Conservation (phyloP, 2,113 vertebrate species). For the Lophius piscatorius region DNA sequence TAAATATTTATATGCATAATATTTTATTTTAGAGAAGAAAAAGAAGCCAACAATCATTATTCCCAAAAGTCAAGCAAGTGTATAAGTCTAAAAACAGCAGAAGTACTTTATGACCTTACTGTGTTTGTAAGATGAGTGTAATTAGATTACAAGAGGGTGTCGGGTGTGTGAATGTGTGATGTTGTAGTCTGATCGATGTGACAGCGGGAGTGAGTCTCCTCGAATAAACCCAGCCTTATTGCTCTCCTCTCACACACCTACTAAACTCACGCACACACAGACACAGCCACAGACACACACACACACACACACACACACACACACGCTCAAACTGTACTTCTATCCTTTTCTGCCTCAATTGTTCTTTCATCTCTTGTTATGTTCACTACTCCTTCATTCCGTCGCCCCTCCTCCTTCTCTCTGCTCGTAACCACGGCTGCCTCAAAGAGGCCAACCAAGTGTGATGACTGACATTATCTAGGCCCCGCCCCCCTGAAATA, state of each 20-base stretch:
- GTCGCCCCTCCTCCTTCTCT: neutral
- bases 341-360: slow-evolving; percentile 64
- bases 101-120: no score
- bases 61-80: no score
- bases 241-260: slow-evolving; percentile 58
- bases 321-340: slow-evolving; percentile 6
- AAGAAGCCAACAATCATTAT: no score
- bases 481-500: slow-evolving; percentile 7
- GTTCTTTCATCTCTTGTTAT: slow-evolving; percentile 54
- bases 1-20: no score
- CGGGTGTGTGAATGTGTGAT: slow-evolving; percentile 45
- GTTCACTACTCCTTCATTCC: slow-evolving; percentile 6
- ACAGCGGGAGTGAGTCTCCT: slow-evolving; percentile 71
- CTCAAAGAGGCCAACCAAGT: slow-evolving; percentile 29
- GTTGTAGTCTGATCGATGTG: slow-evolving; percentile 73
- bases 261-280: slow-evolving; percentile 5
- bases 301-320: slow-evolving; percentile 17
- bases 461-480: slow-evolving; percentile 45
- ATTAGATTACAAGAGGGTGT: no score
- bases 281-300: slow-evolving; percentile 17
- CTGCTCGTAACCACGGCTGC: slow-evolving; percentile 7
- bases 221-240: slow-evolving; percentile 53
- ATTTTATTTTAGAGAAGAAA: no score
- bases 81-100: no score
- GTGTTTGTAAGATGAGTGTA: no score